A percentile compares a stretch with the other conserved stretches of the same genome.
phyloP scores from a whole-genome alignment of 2,888 invertebrate species.

The Didymodactylos carnosus region DNA sequence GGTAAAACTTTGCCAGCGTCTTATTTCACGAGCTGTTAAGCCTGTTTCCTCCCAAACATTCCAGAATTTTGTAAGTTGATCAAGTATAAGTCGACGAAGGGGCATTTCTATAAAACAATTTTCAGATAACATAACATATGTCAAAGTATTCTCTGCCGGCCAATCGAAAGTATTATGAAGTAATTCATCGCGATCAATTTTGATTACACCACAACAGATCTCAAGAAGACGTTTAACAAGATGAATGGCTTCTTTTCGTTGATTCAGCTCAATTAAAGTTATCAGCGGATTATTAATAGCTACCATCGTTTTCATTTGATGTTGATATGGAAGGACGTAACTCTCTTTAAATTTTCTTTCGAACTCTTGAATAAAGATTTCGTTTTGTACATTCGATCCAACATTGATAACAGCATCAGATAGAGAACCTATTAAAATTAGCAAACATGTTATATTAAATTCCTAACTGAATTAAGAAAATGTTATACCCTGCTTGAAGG shows the following conservation, averaged over 20 bases:
- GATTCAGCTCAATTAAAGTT: background rate
- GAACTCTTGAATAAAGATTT: background rate
- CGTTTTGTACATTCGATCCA: background rate
- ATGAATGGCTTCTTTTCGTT: background rate
- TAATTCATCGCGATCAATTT: background rate
- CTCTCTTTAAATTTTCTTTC: background rate
- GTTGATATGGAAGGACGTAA: background rate
- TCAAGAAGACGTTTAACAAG: background rate
- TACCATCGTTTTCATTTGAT: background rate
- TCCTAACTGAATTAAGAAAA: background rate
- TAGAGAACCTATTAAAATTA: background rate
- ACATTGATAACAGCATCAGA: background rate
- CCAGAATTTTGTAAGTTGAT: background rate
- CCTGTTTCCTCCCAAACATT: background rate
- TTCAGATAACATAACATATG: background rate
- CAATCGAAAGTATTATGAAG: background rate
- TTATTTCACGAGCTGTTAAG: background rate
- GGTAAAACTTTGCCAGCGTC: background rate
- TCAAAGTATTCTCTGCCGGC: background rate
- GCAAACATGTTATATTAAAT: background rate
- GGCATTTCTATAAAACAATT: background rate
- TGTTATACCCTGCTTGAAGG: background rate
- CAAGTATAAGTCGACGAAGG: background rate
- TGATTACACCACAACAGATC: background rate
- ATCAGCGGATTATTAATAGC: background rate